phyloP scores from a whole-genome alignment of 2,113 vertebrate genomes.

The Ariopsis seemanni region DNA sequence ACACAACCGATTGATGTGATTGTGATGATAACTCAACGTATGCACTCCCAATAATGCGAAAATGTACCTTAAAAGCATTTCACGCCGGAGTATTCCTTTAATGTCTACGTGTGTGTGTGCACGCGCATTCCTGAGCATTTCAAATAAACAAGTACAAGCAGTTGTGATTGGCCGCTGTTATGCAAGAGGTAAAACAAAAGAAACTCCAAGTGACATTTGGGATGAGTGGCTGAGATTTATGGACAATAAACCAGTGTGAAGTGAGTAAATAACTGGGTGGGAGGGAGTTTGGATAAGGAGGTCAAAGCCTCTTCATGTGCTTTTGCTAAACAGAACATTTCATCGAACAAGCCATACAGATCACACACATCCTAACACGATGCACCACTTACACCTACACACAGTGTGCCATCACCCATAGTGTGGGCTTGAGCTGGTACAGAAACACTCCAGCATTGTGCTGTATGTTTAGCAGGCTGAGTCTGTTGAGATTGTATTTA shows the following conservation, averaged over 20 bases:
- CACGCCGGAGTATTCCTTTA: too few species aligned
- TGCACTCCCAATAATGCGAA: too few species aligned
- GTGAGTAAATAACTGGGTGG: neutral
- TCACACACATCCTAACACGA: slow-evolving; percentile 36
- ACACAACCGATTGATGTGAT: too few species aligned
- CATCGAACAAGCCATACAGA: slow-evolving; percentile 4
- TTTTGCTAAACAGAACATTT: slow-evolving; percentile 6
- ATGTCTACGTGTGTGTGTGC: too few species aligned
- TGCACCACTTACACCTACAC: slow-evolving; percentile 40
- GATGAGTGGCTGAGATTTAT: slow-evolving; percentile 5
- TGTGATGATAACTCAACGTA: too few species aligned
- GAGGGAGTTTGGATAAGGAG: neutral
- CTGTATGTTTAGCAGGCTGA: neutral
- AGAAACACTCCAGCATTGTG: slow-evolving; percentile 27
- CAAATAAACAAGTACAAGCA: neutral
- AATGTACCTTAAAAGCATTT: too few species aligned
- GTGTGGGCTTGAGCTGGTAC: neutral
- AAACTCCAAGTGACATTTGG: slow-evolving; percentile 9
- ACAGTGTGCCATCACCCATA: slow-evolving; percentile 31
- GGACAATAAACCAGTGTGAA: slow-evolving; percentile 20
- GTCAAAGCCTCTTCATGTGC: slow-evolving; percentile 23
- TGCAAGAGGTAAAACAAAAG: slow-evolving; percentile 6
- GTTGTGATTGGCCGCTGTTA: slow-evolving; percentile 24
- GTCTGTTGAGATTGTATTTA: neutral
- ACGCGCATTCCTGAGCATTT: neutral